A percentile compares a stretch with the other conserved stretches of the same genome.
phyloP scores from a whole-genome alignment of 2,113 vertebrate genomes.

The Rhea pennata region DNA sequence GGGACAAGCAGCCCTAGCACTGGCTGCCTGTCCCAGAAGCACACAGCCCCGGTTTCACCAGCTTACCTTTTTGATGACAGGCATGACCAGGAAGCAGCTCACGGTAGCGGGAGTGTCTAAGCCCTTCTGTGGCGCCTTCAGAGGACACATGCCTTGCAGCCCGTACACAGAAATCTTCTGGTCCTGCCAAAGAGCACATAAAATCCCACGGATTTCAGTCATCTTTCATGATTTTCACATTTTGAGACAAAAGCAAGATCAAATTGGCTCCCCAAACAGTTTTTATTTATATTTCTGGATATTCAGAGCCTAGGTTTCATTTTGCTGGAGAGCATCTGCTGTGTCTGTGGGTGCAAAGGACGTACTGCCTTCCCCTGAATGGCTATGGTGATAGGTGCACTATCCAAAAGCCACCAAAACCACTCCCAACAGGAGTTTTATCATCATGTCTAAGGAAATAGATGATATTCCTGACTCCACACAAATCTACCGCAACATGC shows the following conservation, averaged over 20 bases:
- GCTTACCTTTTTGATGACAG: constrained; percentile 86
- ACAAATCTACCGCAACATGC: not conserved
- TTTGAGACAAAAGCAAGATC: not conserved
- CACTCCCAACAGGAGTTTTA: not conserved
- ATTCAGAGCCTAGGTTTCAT: not conserved
- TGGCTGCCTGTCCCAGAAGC: not conserved
- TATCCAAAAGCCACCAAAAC: not conserved
- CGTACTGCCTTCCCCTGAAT: not conserved
- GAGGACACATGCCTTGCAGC: constrained; percentile 96
- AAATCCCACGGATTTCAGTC: not conserved
- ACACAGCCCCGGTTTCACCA: not conserved
- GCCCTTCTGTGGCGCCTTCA: constrained; percentile 85
- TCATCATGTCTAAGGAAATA: not conserved
- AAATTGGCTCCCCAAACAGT: not conserved
- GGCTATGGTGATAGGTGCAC: not conserved
- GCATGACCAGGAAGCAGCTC: constrained; percentile 90
- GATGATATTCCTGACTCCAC: not conserved
- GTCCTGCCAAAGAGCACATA: constrained; percentile 77
- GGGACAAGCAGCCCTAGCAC: not conserved
- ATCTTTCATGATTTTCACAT: not conserved
- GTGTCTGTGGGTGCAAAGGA: not conserved
- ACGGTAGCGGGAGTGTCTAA: constrained; percentile 90
- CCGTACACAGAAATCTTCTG: constrained; percentile 94
- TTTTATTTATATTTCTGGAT: not conserved
- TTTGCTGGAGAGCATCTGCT: not conserved